Percentiles rank a stretch among this genome's conserved stretches.
Evolutionary conservation across 2,113 vertebrate genomes (phyloP).

Genomic region (Myotis lucifugus): DNA sequence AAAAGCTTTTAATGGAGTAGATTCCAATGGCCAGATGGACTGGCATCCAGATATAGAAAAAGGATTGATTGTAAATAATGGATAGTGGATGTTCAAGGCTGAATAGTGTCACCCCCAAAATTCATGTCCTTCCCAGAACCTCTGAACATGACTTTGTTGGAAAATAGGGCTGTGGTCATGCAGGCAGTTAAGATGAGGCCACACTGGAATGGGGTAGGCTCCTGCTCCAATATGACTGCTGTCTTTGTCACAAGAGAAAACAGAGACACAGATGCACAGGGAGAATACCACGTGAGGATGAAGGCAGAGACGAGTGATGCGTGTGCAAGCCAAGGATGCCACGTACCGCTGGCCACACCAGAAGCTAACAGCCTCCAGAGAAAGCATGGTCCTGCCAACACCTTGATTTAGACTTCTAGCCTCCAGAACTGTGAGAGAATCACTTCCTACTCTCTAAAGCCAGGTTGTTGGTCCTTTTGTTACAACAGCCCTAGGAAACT

Average conservation of each 20-base stretch:
- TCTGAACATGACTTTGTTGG: not conserved
- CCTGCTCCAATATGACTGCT: not conserved
- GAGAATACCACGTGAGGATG: rapidly evolving
- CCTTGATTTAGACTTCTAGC: not conserved
- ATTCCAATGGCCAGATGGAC: not conserved
- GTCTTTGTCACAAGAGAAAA: not conserved
- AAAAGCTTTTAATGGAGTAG: not conserved
- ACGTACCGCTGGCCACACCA: not conserved
- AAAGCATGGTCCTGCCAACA: not conserved
- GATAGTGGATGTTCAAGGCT: not conserved
- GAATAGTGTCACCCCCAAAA: not conserved
- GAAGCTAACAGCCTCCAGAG: not conserved
- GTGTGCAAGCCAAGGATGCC: not conserved
- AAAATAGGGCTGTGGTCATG: too few relatives aligned
- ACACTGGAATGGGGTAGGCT: not conserved
- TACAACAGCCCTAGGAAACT: not conserved
- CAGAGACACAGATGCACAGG: not conserved
- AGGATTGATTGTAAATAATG: not conserved
- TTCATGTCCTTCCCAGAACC: not conserved
- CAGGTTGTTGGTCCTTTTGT: not conserved
- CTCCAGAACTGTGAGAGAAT: not conserved
- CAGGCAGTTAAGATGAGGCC: not conserved
- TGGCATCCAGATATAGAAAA: not conserved
- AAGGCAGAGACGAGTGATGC: not conserved
- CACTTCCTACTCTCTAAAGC: not conserved